Evolutionary conservation across 2,888 invertebrate species (phyloP), one percentile per base, ranked within the genome.

Genomic region (Cryptophagus acutangulus): DNA sequence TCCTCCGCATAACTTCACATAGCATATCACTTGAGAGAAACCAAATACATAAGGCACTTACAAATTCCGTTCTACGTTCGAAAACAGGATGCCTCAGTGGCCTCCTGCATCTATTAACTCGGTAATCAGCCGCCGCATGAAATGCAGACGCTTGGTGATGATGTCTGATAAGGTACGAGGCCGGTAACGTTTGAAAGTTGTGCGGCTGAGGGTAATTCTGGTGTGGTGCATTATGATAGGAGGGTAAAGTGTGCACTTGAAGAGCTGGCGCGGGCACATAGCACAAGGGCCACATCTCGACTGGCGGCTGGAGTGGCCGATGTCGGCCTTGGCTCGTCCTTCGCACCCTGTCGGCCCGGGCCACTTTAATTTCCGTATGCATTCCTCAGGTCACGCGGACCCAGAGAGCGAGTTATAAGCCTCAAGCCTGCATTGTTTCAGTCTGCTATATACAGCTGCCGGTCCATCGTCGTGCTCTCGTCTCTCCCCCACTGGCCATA

Each of bases 221-320:
- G 8, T 8, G 15, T 31, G 8, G 31, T 15, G 31, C 31, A 16
- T 13, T 31, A 31, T 12, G 31, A 12, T 31, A 31, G 8, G 31
- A 31, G 31, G 31, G 31, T 12, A 31, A 31, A 31, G 31, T 31
- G 17, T 45, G 44, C 26, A 46, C 39, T 34, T 46, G 46, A 40
- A 50, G 46, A 13, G 45, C 50, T 33, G 52, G 49, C 34, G 62
- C 59, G 43, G 59, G 54, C 56, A 67, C 63, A 56, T 66, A 66
- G 59, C 66, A 66, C 63, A 65, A 63, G 62, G 65, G 65, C 65
- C 63, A 66, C 66, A 65, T 63, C 59, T 61, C 62, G 57, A 59
- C 57, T 57, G 52, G 41, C 33, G 20, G 16, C 29, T 26, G 26
- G 15, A 20, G 45, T 33, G 39, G 39, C 36, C 38, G 38, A 41